Base-by-base conservation (phyloP, 53 echinoderm and acorn worm species). In the Mesocentrotus franciscanus region DNA sequence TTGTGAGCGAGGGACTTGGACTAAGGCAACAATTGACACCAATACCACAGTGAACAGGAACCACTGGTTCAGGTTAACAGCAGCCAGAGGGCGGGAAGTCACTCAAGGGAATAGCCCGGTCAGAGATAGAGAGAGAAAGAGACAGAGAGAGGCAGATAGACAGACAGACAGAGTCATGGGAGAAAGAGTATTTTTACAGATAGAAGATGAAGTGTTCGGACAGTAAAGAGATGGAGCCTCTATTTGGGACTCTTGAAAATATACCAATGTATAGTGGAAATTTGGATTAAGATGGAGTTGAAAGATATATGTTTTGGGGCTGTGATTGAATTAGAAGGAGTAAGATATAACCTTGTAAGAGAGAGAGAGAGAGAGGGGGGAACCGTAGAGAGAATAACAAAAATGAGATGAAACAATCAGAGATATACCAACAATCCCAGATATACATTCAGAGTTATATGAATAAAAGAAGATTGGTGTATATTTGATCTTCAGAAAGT, bases 21-120 rank as follows among this genome's bases (percentile, higher is more conserved):
- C 74, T 93, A 33, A 81, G 83, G 94, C 94, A 93, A 81, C 94
- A 93, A 61, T 93, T 93, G 94, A 93, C 94, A 93, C 94, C 94
- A 93, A 93, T 93, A 93, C 94, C 33, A 14, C 5, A 35, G 22
- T 60, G 84, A 93, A 93, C 81, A 22, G 61, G 29, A 81, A 93
- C 59, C 57, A 60, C 57, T 17, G 35, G 94, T 61, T 93, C 94
- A 70, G 94, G 94, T 93, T 93, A 93, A 81, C 66, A 57, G 57
- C 10, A 15, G 56, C 83, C 94, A 16, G 79, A 78, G 94, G 94
- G 94, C 27, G 94, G 91, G 91, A 91, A 91, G 91, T 91, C 91
- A 91, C 91, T 91, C 61, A 29, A 68, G 91, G 91, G 91, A 91
- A 91, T 91, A 91, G 91, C 91, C 91, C 39, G 34, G 58, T 35